Evolutionary conservation across 37 sponge, comb jelly and placozoan genomes (phyloP).

Genomic region (Diacarnus erythraeanus): DNA sequence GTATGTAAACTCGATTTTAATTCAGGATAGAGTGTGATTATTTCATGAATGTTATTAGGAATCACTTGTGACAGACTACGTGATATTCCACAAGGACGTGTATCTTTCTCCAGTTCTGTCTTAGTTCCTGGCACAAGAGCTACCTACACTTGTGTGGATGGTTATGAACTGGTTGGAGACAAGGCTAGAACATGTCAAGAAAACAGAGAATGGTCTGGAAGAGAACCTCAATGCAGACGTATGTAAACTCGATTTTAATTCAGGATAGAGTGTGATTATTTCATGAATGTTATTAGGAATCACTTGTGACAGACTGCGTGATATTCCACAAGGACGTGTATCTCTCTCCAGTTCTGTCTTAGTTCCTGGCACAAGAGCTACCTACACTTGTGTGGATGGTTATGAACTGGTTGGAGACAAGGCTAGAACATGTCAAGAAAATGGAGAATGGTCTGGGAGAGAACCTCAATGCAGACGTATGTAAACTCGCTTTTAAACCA

Average conservation of each 20-base stretch:
- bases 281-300: neutral
- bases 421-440: slow-evolving; percentile 39
- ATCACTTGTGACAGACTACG: neutral
- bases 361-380: slow-evolving; percentile 28
- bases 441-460: slow-evolving; percentile 40
- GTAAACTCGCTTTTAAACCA: too few species aligned
- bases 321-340: slow-evolving; percentile 50
- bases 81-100: neutral
- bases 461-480: slow-evolving; percentile 47
- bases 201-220: slow-evolving; percentile 63
- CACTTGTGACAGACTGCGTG: slow-evolving; percentile 13
- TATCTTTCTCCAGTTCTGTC: neutral
- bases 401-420: slow-evolving; percentile 28
- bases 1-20: too few species aligned
- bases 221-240: slow-evolving; percentile 43
- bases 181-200: slow-evolving; percentile 33
- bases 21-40: too few species aligned
- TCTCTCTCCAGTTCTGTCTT: neutral
- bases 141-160: slow-evolving; percentile 54
- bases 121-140: slow-evolving; percentile 7
- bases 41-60: too few species aligned
- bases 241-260: neutral
- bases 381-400: slow-evolving; percentile 58
- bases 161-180: slow-evolving; percentile 53
- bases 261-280: too few species aligned